Conservation (phyloP, 1,140 invertebrate species). For the Trichonephila clavipes region DNA sequence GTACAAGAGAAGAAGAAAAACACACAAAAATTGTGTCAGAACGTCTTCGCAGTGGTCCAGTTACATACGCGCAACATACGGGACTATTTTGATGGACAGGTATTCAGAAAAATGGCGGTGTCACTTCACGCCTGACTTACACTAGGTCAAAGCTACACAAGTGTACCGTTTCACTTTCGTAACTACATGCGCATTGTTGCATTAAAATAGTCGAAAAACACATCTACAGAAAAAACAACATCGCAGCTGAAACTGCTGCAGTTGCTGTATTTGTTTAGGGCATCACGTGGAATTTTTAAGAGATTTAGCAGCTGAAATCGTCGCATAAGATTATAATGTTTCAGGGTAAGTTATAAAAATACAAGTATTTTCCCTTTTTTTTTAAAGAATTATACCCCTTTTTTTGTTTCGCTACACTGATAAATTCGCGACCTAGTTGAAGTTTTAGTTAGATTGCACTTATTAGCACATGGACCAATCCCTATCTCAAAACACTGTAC, state of each 20-base stretch:
- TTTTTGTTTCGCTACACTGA: no score
- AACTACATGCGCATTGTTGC: slow-evolving; percentile 33
- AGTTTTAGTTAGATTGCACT: no score
- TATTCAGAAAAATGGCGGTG: background rate
- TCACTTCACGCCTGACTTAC: slow-evolving; percentile 54
- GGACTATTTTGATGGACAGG: slow-evolving; percentile 1
- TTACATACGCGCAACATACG: background rate
- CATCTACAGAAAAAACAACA: background rate
- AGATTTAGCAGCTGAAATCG: no score
- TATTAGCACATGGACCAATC: no score
- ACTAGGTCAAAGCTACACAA: slow-evolving; percentile 60
- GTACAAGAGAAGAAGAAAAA: background rate
- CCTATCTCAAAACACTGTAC: no score
- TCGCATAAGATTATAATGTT: no score
- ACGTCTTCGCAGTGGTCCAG: slow-evolving; percentile 8
- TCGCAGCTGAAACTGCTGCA: background rate
- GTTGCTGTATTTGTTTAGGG: background rate
- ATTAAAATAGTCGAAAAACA: slow-evolving; percentile 12
- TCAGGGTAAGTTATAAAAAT: no score
- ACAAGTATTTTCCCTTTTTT: no score
- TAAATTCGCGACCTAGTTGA: no score
- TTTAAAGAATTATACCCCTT: no score
- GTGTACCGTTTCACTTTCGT: slow-evolving; percentile 48
- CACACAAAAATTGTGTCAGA: slow-evolving; percentile 49
- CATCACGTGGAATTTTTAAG: no score